Conservation (phyloP, 2,797 vertebrate species). For the Oophaga sylvatica region DNA sequence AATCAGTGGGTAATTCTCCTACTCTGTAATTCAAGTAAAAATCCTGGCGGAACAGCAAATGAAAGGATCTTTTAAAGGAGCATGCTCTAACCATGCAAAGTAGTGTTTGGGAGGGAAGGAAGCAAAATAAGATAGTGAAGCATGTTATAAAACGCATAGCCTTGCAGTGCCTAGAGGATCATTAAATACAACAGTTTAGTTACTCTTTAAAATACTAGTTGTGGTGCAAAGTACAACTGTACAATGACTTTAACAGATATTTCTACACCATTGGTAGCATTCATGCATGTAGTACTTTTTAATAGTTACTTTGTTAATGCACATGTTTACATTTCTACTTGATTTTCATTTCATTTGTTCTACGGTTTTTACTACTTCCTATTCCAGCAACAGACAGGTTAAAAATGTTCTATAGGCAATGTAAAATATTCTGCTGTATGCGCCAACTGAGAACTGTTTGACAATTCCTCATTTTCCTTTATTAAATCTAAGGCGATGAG, state of each 20-base stretch:
- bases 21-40: too few species aligned
- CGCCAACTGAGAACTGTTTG: constrained; percentile 42
- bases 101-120: too few species aligned
- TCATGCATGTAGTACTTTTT: not conserved
- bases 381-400: constrained; percentile 18
- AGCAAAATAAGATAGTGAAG: too few species aligned
- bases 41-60: too few species aligned
- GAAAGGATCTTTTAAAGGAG: too few species aligned
- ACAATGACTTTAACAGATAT: not conserved
- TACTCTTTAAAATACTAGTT: too few species aligned
- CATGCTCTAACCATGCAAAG: too few species aligned
- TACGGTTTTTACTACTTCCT: not conserved
- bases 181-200: too few species aligned
- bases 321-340: not conserved
- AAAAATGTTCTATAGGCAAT: constrained; percentile 6
- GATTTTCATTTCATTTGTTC: not conserved
- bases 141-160: too few species aligned
- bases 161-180: too few species aligned
- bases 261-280: not conserved
- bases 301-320: not conserved
- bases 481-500: constrained; percentile 61
- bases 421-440: constrained; percentile 50
- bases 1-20: too few species aligned
- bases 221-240: not conserved
- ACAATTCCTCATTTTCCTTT: constrained; percentile 60